A percentile compares a stretch with the other conserved stretches of the same genome.
These are phyloP conservation scores for Alca torda DNA, from an alignment of 2,797 vertebrate species.

Conservation along the genomic window DNA sequence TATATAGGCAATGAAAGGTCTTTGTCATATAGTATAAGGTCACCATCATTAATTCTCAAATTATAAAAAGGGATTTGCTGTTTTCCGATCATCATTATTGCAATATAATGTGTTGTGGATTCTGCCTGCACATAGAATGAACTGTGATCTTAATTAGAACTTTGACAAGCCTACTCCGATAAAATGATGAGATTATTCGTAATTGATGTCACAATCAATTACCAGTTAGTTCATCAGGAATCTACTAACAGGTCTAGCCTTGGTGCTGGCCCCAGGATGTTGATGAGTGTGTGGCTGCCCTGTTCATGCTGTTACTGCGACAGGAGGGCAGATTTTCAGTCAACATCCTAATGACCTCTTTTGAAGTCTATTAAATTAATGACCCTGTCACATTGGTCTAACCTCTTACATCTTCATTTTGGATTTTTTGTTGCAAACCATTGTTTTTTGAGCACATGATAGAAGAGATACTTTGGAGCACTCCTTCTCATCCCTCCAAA, in stretches of 20 bases:
- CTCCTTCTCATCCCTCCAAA: slow-evolving; percentile 21
- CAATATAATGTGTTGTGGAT: slow-evolving; percentile 92
- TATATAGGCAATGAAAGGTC: slow-evolving; percentile 68
- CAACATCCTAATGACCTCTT: slow-evolving; percentile 87
- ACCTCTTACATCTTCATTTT: slow-evolving; percentile 79
- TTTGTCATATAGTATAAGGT: slow-evolving; percentile 77
- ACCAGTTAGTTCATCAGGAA: slow-evolving; percentile 89
- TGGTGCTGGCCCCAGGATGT: slow-evolving; percentile 92
- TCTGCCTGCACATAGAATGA: slow-evolving; percentile 91
- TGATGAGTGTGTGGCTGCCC: slow-evolving; percentile 84
- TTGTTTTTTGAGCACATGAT: slow-evolving; percentile 66
- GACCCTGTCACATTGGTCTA: slow-evolving; percentile 82
- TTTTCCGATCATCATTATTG: slow-evolving; percentile 93
- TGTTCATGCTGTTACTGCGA: slow-evolving; percentile 81
- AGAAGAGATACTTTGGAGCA: slow-evolving; percentile 57
- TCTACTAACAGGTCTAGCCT: slow-evolving; percentile 93
- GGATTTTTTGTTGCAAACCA: slow-evolving; percentile 72
- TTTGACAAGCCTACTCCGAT: slow-evolving; percentile 96
- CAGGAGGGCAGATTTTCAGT: slow-evolving; percentile 83
- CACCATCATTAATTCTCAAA: slow-evolving; percentile 80
- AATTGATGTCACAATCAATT: slow-evolving; percentile 99
- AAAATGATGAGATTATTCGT: slow-evolving; percentile 99
- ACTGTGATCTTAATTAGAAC: slow-evolving; percentile 98
- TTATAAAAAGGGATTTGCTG: slow-evolving; percentile 82
- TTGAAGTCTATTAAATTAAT: slow-evolving; percentile 90